Evolutionary conservation across 1,140 invertebrate species (phyloP).

Genomic region (Drosophila sucinea): DNA sequence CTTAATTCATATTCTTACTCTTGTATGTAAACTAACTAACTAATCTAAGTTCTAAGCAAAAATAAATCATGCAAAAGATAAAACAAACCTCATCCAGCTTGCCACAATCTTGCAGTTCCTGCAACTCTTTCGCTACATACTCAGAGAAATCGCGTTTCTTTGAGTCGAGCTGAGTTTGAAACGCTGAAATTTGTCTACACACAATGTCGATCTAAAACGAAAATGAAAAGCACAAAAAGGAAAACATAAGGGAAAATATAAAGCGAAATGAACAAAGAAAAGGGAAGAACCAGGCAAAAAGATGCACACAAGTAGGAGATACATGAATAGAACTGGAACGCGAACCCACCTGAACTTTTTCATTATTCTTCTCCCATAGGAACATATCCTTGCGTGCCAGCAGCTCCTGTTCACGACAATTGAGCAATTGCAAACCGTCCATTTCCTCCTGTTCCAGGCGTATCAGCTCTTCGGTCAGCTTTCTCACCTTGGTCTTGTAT

Average conservation of each 20-base stretch:
- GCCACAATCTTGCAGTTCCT: slow-evolving; percentile 84
- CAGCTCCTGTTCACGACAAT: slow-evolving; percentile 73
- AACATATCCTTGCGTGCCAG: slow-evolving; percentile 80
- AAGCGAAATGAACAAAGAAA: slow-evolving; percentile 64
- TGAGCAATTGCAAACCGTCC: slow-evolving; percentile 68
- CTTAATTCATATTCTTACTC: background rate
- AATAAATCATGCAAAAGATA: slow-evolving; percentile 35
- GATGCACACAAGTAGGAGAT: background rate
- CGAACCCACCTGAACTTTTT: slow-evolving; percentile 75
- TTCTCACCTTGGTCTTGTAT: slow-evolving; percentile 77
- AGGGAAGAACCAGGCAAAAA: slow-evolving; percentile 22
- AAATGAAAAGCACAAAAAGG: slow-evolving; percentile 71
- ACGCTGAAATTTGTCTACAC: slow-evolving; percentile 84
- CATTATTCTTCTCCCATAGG: slow-evolving; percentile 83
- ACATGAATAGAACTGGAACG: background rate
- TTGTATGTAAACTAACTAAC: too few relatives aligned
- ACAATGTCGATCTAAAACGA: slow-evolving; percentile 86
- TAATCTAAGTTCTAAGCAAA: slow-evolving; percentile 36
- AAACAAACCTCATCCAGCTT: slow-evolving; percentile 84
- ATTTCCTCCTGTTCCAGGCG: slow-evolving; percentile 83
- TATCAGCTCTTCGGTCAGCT: slow-evolving; percentile 77
- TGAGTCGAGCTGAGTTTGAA: slow-evolving; percentile 84
- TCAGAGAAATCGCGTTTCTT: slow-evolving; percentile 84
- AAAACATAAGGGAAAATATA: slow-evolving; percentile 74
- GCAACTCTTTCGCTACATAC: slow-evolving; percentile 84